A percentile compares a stretch with the other conserved stretches of the same genome.
phyloP scores from a whole-genome alignment of 2,888 invertebrate genomes.

The Tridacna gigas region DNA sequence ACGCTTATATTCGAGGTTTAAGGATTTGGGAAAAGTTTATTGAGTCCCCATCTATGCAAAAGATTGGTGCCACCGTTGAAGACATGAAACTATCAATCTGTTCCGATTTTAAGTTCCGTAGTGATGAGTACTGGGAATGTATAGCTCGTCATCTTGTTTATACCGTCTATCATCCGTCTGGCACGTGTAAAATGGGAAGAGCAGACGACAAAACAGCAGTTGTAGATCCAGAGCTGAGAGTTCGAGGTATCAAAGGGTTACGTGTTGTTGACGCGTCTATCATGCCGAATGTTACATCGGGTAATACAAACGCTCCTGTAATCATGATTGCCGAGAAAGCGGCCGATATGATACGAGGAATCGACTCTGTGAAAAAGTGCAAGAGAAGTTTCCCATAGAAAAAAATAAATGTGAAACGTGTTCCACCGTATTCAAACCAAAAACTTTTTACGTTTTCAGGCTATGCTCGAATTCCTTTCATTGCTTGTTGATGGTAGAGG shows the following conservation, averaged over 20 bases:
- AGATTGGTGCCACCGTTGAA: constrained; percentile 35
- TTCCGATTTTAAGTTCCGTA: constrained; percentile 17
- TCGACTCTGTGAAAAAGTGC: too few species aligned
- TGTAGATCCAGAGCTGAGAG: constrained; percentile 18
- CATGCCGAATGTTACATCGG: constrained; percentile 26
- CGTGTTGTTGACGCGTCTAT: constrained; percentile 26
- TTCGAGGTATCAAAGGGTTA: constrained; percentile 6
- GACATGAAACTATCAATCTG: constrained; percentile 26
- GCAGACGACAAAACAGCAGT: constrained; percentile 29
- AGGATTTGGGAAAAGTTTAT: constrained; percentile 33
- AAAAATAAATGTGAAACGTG: too few species aligned
- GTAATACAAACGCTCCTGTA: constrained; percentile 25
- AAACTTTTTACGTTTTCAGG: too few species aligned
- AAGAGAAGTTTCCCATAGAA: too few species aligned
- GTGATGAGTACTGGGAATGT: constrained; percentile 58
- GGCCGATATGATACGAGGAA: constrained; percentile 19
- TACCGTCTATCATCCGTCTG: constrained; percentile 40
- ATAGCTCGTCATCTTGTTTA: constrained; percentile 41
- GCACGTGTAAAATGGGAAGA: constrained; percentile 29
- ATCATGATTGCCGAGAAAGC: constrained; percentile 32
- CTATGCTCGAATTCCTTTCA: too few species aligned
- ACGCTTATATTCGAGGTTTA: constrained; percentile 6
- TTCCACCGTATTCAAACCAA: too few species aligned
- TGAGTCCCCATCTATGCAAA: constrained; percentile 41
- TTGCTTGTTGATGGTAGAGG: too few species aligned